Evolutionary conservation across 2,888 invertebrate genomes (phyloP), one percentile per base, ranked within the genome.

Genomic region (Drosophila setosimentum): DNA sequence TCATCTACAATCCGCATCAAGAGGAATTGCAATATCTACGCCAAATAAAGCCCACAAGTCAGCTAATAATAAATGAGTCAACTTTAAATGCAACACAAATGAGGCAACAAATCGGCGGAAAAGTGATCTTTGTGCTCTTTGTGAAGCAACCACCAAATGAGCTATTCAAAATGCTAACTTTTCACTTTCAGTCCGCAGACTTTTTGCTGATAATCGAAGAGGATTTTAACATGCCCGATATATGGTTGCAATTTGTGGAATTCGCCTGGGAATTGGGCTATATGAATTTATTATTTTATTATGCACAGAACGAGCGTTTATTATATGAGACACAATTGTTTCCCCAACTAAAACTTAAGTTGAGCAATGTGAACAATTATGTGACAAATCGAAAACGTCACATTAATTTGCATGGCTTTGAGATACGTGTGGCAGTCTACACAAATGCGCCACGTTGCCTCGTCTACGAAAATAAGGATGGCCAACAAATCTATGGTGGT

Each of bases 341-440:
- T 49, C 84, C 87, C 2, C 0, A 50, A 0, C 0, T 74, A 0
- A 21, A n/a, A 0, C 48, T 84, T 0, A 0, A 33, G 0, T 37
- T 51, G 18, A 60, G 58, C 16, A 69, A 7, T 11, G 54, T 90
- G 2, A 37, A 30, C 6, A 24, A 32, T 0, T 89, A 89, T 27
- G 51, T 62, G 0, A 2, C 30, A 0, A 5, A 27, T 0, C 57
- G 75, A 0, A 58, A 40, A 27, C 6, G 53, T 0, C 18, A 57
- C 1, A 18, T 1, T 0, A 27, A 85, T 66, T 21, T 85, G 11
- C 16, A 83, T 21, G 84, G 87, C 0, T 50, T 62, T 11, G 54
- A 63, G 37, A 54, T 83, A 18, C 78, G 74, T 1, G 84, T 85
- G 18, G 90, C 89, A 3, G 65, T 59, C 54, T 85, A 85, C n/a